Evolutionary conservation across 2,888 invertebrate species (phyloP).

Genomic region (Pristionchus exspectatus): DNA sequence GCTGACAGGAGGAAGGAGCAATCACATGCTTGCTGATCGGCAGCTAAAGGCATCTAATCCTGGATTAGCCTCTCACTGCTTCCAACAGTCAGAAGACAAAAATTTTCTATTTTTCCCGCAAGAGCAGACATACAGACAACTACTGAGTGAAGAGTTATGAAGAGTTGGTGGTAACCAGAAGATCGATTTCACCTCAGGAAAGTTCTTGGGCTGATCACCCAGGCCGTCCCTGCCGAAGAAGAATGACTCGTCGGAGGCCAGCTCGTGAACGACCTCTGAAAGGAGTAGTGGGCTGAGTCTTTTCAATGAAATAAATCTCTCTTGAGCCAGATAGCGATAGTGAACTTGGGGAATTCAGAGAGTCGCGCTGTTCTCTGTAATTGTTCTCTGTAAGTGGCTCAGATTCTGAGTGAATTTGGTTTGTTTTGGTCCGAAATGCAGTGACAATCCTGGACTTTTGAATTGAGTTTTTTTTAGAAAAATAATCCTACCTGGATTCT

Average conservation of each 20-base stretch:
- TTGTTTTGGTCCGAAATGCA: neutral
- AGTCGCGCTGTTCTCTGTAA: neutral
- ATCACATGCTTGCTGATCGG: neutral
- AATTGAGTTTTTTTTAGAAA: neutral
- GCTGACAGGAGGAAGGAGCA: neutral
- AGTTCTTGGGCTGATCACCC: slow-evolving; percentile 52
- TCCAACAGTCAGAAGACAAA: neutral
- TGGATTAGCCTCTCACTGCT: neutral
- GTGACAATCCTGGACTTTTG: no score
- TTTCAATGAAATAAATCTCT: neutral
- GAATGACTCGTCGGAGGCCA: slow-evolving; percentile 53
- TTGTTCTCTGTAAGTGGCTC: neutral
- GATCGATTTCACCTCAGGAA: slow-evolving; percentile 52
- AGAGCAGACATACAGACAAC: no score
- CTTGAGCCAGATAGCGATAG: neutral
- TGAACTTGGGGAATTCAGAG: neutral
- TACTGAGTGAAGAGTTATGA: no score
- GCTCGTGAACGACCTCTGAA: neutral
- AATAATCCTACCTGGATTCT: neutral
- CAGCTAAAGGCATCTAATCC: neutral
- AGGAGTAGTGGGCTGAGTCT: neutral
- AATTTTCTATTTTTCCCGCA: no score
- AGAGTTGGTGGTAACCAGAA: neutral
- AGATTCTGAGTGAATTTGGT: neutral
- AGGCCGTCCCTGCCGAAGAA: slow-evolving; percentile 55